phyloP scores from a whole-genome alignment of 2,888 invertebrate species.

The Hipparchia semele region DNA sequence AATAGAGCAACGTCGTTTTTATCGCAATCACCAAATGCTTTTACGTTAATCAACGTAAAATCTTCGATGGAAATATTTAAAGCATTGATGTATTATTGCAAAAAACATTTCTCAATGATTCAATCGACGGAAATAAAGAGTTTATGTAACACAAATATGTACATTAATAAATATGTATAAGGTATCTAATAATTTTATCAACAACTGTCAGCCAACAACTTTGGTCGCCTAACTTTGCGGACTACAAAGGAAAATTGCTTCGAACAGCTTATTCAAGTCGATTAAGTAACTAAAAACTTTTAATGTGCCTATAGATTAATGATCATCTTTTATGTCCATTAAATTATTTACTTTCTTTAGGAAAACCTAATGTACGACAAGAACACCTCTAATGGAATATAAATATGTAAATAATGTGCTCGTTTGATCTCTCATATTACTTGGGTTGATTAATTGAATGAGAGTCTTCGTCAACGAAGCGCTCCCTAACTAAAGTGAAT shows the following conservation, averaged over 20 bases:
- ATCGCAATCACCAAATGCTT: no score
- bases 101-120: neutral
- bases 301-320: neutral
- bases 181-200: no score
- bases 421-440: slow-evolving; percentile 29
- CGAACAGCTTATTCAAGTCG: neutral
- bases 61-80: slow-evolving; percentile 6
- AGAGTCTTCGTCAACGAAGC: slow-evolving; percentile 28
- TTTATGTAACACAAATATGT: no score
- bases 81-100: neutral
- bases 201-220: neutral
- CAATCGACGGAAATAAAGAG: no score
- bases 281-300: slow-evolving; percentile 4
- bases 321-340: neutral
- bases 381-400: slow-evolving; percentile 35
- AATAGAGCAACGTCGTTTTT: neutral
- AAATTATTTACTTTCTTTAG: slow-evolving; percentile 28
- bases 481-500: slow-evolving; percentile 28
- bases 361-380: slow-evolving; percentile 22
- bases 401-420: slow-evolving; percentile 38
- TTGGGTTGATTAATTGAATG: slow-evolving; percentile 37
- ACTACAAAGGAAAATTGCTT: neutral
- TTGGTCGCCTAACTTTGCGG: neutral
- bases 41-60: no score
- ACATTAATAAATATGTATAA: no score